Evolutionary conservation across 2,888 invertebrate genomes (phyloP).

Genomic region (Metalampra italica): DNA sequence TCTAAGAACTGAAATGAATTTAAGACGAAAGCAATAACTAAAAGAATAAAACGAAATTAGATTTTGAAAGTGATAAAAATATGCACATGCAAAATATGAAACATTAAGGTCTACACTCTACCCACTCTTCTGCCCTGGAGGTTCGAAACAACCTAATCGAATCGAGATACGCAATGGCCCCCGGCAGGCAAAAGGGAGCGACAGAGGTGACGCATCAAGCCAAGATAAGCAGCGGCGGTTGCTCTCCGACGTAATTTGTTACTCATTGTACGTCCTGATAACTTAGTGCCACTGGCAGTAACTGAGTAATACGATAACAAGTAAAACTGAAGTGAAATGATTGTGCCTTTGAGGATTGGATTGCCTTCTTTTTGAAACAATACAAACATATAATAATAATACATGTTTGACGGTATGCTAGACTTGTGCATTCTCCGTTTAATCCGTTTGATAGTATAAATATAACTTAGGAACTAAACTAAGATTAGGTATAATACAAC

Average conservation of each 20-base stretch:
- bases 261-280: slow-evolving; percentile 58
- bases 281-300: slow-evolving; percentile 31
- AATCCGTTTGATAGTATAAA: not conserved
- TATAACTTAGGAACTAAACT: no score
- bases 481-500: no score
- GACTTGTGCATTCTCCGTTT: not conserved
- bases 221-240: slow-evolving; percentile 15
- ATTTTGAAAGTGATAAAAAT: no score
- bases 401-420: no score
- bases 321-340: no score
- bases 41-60: no score
- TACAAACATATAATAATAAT: no score
- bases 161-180: slow-evolving; percentile 33
- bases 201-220: slow-evolving; percentile 1
- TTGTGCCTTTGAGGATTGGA: not conserved
- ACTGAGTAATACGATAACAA: slow-evolving; percentile 4
- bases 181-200: slow-evolving; percentile 21
- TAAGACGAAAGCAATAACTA: no score
- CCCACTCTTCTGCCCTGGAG: no score
- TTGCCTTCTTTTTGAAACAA: not conserved
- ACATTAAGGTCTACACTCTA: no score
- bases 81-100: no score
- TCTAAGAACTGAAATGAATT: no score
- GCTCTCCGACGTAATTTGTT: slow-evolving; percentile 51
- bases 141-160: not conserved